phyloP scores from a whole-genome alignment of 2,888 invertebrate species.

The Tachina fera region DNA sequence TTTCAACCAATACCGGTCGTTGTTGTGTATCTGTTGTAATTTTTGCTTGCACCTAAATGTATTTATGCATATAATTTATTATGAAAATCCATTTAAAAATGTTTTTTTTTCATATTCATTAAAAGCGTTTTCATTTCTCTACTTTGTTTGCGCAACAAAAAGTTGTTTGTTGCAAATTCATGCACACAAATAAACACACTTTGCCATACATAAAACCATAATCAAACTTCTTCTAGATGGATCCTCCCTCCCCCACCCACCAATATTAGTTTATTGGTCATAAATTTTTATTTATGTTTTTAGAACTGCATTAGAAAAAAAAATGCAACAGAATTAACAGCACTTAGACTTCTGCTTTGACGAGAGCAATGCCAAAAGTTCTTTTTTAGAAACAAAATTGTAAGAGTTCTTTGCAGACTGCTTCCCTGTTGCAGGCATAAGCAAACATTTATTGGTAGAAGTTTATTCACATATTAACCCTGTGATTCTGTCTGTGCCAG shows the following conservation, averaged over 20 bases:
- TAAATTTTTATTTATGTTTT: conserved; percentile 65
- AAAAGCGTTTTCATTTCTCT: conserved; percentile 46
- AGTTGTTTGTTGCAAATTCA: conserved; percentile 42
- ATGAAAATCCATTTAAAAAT: conserved; percentile 66
- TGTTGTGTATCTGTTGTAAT: background rate
- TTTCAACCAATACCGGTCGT: background rate
- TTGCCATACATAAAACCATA: background rate
- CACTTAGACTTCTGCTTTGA: background rate
- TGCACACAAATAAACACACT: background rate
- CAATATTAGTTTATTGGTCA: conserved; percentile 55
- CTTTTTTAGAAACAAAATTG: background rate
- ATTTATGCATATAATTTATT: conserved; percentile 59
- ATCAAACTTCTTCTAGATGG: conserved; percentile 18
- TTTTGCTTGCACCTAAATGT: background rate
- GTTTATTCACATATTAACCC: background rate
- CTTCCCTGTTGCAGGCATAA: background rate
- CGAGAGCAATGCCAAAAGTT: background rate
- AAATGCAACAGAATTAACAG: background rate
- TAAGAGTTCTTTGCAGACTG: background rate
- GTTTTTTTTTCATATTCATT: conserved; percentile 45
- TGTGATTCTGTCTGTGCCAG: background rate
- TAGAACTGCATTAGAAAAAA: conserved; percentile 60
- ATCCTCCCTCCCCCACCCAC: conserved; percentile 12
- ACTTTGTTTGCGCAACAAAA: conserved; percentile 42
- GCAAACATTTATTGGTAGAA: background rate